These are phyloP conservation scores for Ovis aries DNA, from an alignment of 2,113 vertebrate species.

Conservation along the genomic window DNA sequence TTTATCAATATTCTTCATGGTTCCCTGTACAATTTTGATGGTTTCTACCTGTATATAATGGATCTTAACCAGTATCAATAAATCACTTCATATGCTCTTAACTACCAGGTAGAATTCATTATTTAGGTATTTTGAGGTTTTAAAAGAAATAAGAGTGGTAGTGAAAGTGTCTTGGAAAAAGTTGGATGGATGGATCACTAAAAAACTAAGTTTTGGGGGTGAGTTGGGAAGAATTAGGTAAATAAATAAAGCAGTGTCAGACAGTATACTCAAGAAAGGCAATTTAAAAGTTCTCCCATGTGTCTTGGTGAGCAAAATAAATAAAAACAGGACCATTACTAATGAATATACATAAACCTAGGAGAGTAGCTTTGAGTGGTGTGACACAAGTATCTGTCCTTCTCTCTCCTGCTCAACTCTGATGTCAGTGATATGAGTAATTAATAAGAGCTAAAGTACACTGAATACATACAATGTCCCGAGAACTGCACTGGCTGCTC, in stretches of 20 bases:
- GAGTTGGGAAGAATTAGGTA: background rate
- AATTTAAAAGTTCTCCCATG: background rate
- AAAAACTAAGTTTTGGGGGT: background rate
- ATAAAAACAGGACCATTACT: background rate
- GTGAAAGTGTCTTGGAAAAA: background rate
- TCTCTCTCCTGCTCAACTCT: background rate
- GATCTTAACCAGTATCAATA: slow-evolving; percentile 53
- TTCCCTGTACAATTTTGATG: slow-evolving; percentile 59
- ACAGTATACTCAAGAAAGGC: background rate
- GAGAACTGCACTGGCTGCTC: background rate
- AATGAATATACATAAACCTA: background rate
- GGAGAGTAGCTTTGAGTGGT: background rate
- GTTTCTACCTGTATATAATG: slow-evolving; percentile 66
- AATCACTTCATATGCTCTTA: slow-evolving; percentile 45
- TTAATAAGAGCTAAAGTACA: background rate
- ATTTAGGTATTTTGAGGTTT: background rate
- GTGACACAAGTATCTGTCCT: background rate
- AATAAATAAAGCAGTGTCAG: background rate
- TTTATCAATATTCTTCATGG: slow-evolving; percentile 46
- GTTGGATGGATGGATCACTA: background rate
- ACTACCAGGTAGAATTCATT: background rate
- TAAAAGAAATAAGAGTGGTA: background rate
- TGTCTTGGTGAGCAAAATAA: background rate
- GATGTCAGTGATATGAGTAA: background rate
- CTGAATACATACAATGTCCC: background rate